Conservation (phyloP, 2,113 vertebrate species). For the Tyto alba region DNA sequence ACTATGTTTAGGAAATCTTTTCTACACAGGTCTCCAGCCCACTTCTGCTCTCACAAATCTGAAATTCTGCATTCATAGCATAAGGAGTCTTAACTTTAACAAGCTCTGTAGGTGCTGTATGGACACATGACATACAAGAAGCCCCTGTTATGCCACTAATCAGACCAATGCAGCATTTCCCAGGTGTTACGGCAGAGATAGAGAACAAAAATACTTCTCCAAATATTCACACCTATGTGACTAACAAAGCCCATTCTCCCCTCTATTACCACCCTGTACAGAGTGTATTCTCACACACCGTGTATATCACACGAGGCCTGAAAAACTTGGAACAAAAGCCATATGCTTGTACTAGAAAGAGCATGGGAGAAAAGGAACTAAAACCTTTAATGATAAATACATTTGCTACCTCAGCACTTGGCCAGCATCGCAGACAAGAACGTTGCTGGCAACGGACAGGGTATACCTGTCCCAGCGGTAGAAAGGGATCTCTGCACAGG, state of each 20-base stretch:
- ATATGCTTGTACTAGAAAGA: background rate
- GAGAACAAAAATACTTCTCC: background rate
- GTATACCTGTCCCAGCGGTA: background rate
- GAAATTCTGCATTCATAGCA: background rate
- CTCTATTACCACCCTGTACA: background rate
- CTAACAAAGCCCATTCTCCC: background rate
- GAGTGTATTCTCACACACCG: background rate
- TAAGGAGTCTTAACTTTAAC: background rate
- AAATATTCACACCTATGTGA: background rate
- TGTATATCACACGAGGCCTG: background rate
- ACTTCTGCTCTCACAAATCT: background rate
- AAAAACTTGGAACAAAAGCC: background rate
- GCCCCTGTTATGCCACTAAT: constrained; percentile 33
- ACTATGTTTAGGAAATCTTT: background rate
- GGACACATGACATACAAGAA: constrained; percentile 10
- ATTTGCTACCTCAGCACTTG: background rate
- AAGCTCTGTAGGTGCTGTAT: background rate
- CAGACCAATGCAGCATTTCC: background rate
- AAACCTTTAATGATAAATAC: background rate
- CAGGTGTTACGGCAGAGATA: background rate
- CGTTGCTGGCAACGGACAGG: background rate
- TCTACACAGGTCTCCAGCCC: background rate
- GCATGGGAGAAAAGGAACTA: background rate
- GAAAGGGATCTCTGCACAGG: background rate
- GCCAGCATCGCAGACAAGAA: constrained; percentile 1